Percentiles rank a stretch among this genome's conserved stretches.
phyloP scores from a whole-genome alignment of 1,140 invertebrate genomes.

The Ceratoteleas bidentatus region DNA sequence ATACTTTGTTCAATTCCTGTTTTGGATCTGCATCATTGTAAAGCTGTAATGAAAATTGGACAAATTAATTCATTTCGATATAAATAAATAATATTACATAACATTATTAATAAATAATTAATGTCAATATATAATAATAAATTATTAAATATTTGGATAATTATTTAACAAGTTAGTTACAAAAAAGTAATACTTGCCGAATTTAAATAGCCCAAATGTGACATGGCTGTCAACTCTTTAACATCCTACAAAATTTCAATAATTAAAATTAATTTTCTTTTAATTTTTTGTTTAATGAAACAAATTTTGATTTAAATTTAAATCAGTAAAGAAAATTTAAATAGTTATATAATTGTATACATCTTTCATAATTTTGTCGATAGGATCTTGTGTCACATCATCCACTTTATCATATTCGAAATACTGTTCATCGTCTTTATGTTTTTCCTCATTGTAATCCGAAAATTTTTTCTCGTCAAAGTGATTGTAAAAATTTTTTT shows the following conservation, averaged over 20 bases:
- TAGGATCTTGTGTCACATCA: not conserved
- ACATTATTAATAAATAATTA: not conserved
- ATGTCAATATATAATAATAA: too few relatives aligned
- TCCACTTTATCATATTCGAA: constrained; percentile 1
- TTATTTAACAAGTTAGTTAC: not conserved
- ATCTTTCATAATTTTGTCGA: constrained; percentile 6
- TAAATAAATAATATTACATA: too few relatives aligned
- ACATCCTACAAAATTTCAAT: constrained; percentile 5
- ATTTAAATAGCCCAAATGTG: constrained; percentile 5
- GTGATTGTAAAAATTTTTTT: not conserved
- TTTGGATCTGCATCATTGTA: not conserved
- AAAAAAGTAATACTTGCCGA: constrained; percentile 4
- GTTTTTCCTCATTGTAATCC: not conserved
- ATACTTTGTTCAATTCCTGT: not conserved
- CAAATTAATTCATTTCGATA: not conserved
- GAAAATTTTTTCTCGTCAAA: not conserved
- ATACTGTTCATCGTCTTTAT: constrained; percentile 1
- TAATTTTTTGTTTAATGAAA: too few relatives aligned
- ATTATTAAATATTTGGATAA: not conserved
- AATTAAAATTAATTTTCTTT: too few relatives aligned
- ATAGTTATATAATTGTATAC: too few relatives aligned
- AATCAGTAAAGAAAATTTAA: too few relatives aligned
- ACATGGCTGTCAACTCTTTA: constrained; percentile 4
- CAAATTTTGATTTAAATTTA: too few relatives aligned
- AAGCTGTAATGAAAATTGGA: not conserved